Conservation (phyloP, 2,113 vertebrate genomes). For the Myanophis thanlyinensis region DNA sequence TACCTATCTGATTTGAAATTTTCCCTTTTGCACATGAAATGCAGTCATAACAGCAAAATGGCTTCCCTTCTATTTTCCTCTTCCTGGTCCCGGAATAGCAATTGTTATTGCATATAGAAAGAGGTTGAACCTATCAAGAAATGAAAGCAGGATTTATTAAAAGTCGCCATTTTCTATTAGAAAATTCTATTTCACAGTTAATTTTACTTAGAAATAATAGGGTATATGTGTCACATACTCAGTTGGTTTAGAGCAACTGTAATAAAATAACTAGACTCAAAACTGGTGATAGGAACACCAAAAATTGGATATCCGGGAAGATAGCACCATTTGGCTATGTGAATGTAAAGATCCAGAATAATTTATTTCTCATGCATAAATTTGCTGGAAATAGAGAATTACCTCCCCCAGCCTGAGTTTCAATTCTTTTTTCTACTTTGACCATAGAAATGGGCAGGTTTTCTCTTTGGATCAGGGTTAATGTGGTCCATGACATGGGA, state of each 20-base stretch:
- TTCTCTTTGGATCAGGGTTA: neutral
- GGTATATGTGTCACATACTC: neutral
- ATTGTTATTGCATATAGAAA: neutral
- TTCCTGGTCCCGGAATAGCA: neutral
- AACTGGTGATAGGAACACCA: neutral
- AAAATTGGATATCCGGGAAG: neutral
- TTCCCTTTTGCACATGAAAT: neutral
- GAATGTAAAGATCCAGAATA: neutral
- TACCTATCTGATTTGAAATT: neutral
- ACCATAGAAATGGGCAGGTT: neutral
- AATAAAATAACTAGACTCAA: neutral
- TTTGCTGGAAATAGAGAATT: neutral
- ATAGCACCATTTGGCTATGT: neutral
- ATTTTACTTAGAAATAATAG: neutral
- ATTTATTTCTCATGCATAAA: neutral
- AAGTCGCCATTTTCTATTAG: neutral
- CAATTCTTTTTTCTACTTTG: neutral
- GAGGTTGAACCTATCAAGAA: neutral
- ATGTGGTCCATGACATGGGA: neutral
- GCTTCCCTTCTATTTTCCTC: neutral
- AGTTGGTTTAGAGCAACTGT: neutral
- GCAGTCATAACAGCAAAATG: slow-evolving; percentile 1
- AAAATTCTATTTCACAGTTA: neutral
- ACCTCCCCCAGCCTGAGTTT: neutral
- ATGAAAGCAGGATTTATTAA: neutral